These are phyloP conservation scores for Coregonus suidteri DNA, from an alignment of 2,797 vertebrate species.

Conservation along the genomic window DNA sequence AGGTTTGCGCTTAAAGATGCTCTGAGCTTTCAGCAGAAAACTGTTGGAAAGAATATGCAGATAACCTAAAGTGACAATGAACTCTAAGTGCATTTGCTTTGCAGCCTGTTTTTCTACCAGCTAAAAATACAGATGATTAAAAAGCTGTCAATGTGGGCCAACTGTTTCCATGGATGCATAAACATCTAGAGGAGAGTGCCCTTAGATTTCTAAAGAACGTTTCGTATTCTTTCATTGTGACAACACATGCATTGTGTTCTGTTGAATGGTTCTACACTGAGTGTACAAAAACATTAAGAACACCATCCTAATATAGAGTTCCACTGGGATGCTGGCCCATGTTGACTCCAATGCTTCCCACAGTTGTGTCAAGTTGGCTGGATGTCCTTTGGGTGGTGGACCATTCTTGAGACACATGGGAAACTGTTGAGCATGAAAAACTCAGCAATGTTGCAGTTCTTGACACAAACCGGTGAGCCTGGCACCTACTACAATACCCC, in stretches of 20 bases:
- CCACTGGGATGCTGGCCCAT: no score
- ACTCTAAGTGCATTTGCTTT: not conserved
- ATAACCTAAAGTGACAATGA: not conserved
- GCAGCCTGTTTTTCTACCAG: not conserved
- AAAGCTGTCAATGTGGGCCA: not conserved
- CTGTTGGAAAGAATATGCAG: not conserved
- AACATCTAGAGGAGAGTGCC: not conserved
- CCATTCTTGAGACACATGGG: no score
- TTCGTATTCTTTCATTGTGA: not conserved
- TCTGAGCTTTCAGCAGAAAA: constrained; percentile 51
- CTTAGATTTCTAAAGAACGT: not conserved
- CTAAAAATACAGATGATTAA: not conserved
- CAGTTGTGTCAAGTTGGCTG: no score
- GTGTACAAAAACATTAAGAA: no score
- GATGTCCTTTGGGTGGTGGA: no score
- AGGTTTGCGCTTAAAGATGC: constrained; percentile 51
- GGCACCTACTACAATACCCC: no score
- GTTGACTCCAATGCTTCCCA: no score
- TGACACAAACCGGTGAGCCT: no score
- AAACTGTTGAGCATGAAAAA: no score
- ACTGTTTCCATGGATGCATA: not conserved
- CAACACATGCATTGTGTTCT: not conserved
- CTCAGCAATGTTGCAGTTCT: no score
- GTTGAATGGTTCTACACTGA: not conserved
- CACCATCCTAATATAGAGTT: no score